Base-by-base conservation (phyloP, 2,888 invertebrate species). In the Myopa tessellatipennis region DNA sequence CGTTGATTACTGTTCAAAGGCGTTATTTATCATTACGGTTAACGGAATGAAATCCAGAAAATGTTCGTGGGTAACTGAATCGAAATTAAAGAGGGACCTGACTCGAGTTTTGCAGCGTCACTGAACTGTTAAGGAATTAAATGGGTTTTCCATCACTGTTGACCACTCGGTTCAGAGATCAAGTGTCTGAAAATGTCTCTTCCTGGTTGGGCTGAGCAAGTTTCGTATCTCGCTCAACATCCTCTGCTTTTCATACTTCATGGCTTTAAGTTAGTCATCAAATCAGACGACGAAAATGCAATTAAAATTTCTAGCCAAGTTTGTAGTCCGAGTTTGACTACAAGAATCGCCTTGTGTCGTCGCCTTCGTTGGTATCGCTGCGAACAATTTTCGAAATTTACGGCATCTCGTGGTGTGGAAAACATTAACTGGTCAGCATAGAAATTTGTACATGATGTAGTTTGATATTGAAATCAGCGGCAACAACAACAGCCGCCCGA, bases 351-450 rank as follows among this genome's bases (percentile, higher is more conserved):
- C 14, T 58, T 18, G n/a, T 16, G 61, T 8, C 6, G 34, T 50
- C 26, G 18, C 38, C 5, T 69, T 18, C 34, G 26, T n/a, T 26
- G n/a, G 26, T 10, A 34, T 26, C 52, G 45, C 12, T 26, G 16
- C 34, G 55, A 36, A 74, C 76, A 78, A 78, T 78, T 83, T 82
- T 81, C 80, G 38, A 82, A 83, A 83, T 83, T 84, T 84, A 83
- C 82, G 82, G 82, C 82, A 81, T 80, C 79, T 82, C 82, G 80
- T 82, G 82, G 83, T 81, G 82, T 80, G 81, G 81, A 82, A 80
- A 82, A 80, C 73, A 65, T 36, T 65, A 58, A 45, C 52, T 12
- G 16, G 18, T 8, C 14, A 38, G 65, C 1, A 38, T 36, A 65
- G 26, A 71, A 75, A 79, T 72, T 70, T 74, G 79, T 79, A 81